phyloP scores from a whole-genome alignment of 2,888 invertebrate species.

The Eledona agricola region DNA sequence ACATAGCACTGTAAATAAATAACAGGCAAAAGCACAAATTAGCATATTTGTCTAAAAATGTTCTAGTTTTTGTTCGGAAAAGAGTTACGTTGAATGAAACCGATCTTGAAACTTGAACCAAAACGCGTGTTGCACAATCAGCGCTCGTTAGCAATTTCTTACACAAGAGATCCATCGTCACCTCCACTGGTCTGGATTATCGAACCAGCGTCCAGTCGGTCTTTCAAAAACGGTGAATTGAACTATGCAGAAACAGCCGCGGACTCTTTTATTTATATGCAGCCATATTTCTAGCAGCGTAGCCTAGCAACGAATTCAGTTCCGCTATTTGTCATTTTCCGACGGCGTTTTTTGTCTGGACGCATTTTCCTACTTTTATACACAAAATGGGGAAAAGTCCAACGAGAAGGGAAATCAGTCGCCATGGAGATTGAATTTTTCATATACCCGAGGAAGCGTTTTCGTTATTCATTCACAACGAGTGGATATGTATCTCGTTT shows the following conservation, averaged over 20 bases:
- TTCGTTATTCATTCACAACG: constrained; percentile 20
- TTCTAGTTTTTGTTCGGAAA: too few relatives aligned
- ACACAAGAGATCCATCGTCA: too few relatives aligned
- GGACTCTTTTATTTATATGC: constrained; percentile 58
- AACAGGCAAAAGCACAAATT: too few relatives aligned
- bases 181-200: too few relatives aligned
- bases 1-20: too few relatives aligned
- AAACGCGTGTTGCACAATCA: too few relatives aligned
- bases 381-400: constrained; percentile 50
- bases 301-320: constrained; percentile 57
- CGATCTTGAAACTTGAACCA: too few relatives aligned
- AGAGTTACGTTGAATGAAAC: too few relatives aligned
- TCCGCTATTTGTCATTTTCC: constrained; percentile 60
- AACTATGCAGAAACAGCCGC: constrained; percentile 53
- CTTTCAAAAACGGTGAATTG: constrained; percentile 46
- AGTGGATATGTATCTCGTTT: constrained; percentile 18
- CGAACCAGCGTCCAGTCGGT: too few relatives aligned
- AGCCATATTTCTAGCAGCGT: constrained; percentile 58
- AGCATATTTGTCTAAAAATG: too few relatives aligned
- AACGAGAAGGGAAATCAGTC: constrained; percentile 1
- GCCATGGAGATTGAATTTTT: constrained; percentile 4
- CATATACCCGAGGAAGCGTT: constrained; percentile 19
- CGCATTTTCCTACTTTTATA: constrained; percentile 57
- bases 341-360: constrained; percentile 54
- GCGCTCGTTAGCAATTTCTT: too few relatives aligned